A percentile compares a stretch with the other conserved stretches of the same genome.
phyloP scores from a whole-genome alignment of 2,113 vertebrate species.

The Hystrix cristata region DNA sequence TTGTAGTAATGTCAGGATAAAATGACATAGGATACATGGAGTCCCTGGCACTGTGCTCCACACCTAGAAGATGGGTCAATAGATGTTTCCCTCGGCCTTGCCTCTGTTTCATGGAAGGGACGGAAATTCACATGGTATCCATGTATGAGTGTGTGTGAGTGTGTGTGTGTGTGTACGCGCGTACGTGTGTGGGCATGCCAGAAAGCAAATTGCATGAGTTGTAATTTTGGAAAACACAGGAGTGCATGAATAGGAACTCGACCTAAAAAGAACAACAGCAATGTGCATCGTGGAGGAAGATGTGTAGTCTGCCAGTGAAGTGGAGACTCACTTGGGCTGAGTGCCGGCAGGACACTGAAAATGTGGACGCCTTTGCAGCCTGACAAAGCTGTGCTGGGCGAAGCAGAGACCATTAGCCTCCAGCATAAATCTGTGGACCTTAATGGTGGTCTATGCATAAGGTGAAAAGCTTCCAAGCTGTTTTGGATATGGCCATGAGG shows the following conservation, averaged over 20 bases:
- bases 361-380: neutral
- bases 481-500: neutral
- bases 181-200: neutral
- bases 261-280: neutral
- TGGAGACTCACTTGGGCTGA: neutral
- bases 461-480: neutral
- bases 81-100: neutral
- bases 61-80: neutral
- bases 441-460: neutral
- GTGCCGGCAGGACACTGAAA: neutral
- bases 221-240: neutral
- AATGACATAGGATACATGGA: neutral
- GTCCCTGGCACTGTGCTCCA: neutral
- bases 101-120: neutral
- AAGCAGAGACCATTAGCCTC: neutral
- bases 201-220: neutral
- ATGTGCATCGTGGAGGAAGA: neutral
- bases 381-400: neutral
- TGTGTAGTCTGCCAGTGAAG: neutral
- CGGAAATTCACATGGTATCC: neutral
- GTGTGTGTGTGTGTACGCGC: no score
- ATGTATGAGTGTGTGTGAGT: fast-evolving
- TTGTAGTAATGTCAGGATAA: neutral
- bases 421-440: neutral
- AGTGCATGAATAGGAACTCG: neutral